Evolutionary conservation across 2,797 vertebrate species (phyloP).

Genomic region (Liparis tanakae): DNA sequence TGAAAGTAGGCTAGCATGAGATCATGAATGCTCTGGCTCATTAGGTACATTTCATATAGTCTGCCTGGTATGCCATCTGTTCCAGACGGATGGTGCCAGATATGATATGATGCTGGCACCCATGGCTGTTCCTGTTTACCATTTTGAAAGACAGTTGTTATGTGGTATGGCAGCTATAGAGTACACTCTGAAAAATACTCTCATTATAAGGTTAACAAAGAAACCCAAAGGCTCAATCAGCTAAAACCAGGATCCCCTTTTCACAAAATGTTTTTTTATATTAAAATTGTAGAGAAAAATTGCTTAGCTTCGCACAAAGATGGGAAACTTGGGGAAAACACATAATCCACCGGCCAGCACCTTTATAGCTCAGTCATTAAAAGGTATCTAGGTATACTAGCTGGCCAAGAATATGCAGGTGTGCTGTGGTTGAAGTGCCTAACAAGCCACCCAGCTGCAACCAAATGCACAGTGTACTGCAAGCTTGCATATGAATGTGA

Average conservation of each 20-base stretch:
- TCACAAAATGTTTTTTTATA: background rate
- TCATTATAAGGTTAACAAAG: constrained; percentile 26
- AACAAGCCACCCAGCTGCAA: too few species aligned
- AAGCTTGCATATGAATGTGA: too few species aligned
- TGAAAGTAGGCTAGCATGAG: constrained; percentile 79
- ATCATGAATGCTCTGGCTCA: constrained; percentile 76
- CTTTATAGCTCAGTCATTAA: background rate
- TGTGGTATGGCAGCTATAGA: constrained; percentile 30
- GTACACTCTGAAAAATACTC: constrained; percentile 21
- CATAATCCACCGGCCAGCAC: background rate
- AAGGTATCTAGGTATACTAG: background rate
- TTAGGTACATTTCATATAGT: constrained; percentile 80
- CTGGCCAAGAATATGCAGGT: background rate
- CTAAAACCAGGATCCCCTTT: background rate
- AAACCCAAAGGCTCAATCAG: background rate
- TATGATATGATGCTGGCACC: constrained; percentile 74
- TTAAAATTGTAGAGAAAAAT: constrained; percentile 7
- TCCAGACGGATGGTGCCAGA: constrained; percentile 71
- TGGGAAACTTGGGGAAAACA: background rate
- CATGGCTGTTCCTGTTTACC: constrained; percentile 65
- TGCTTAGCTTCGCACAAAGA: background rate
- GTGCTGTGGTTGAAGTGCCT: too few species aligned
- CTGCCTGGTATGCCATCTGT: constrained; percentile 79
- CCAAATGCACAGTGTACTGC: background rate
- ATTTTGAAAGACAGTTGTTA: constrained; percentile 55